These are phyloP conservation scores for Agapornis roseicollis DNA, from an alignment of 2,113 vertebrate species.

Conservation along the genomic window DNA sequence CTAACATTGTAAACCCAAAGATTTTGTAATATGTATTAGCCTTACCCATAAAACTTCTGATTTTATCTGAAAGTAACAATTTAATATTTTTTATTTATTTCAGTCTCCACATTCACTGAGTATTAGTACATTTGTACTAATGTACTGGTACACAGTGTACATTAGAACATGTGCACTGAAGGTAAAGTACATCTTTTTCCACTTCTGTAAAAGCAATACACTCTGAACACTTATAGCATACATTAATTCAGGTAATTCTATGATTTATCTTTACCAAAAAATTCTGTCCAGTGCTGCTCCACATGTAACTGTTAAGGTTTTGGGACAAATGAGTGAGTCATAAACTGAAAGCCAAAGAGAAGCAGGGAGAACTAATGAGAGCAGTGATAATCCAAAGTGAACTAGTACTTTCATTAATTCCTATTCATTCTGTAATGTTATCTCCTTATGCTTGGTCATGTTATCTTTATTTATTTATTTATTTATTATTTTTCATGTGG, in stretches of 20 bases:
- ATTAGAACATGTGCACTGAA: neutral
- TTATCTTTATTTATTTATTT: neutral
- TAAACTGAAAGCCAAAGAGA: neutral
- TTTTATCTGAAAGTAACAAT: neutral
- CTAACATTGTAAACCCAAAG: neutral
- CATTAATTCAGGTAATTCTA: neutral
- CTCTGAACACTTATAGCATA: neutral
- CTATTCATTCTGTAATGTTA: neutral
- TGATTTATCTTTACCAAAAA: neutral
- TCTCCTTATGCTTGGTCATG: neutral
- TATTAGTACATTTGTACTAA: neutral
- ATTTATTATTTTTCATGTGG: neutral
- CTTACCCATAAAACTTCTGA: neutral
- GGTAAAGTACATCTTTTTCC: neutral
- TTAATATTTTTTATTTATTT: neutral
- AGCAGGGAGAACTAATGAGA: neutral
- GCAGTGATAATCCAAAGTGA: neutral
- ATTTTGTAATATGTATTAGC: neutral
- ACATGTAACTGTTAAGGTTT: neutral
- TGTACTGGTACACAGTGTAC: too few species aligned
- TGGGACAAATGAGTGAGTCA: neutral
- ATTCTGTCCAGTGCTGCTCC: neutral
- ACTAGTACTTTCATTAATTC: neutral
- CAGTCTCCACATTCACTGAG: neutral
- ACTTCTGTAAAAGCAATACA: neutral